Evolutionary conservation across 1,140 invertebrate species (phyloP).

Genomic region (Monochamus saltuarius): DNA sequence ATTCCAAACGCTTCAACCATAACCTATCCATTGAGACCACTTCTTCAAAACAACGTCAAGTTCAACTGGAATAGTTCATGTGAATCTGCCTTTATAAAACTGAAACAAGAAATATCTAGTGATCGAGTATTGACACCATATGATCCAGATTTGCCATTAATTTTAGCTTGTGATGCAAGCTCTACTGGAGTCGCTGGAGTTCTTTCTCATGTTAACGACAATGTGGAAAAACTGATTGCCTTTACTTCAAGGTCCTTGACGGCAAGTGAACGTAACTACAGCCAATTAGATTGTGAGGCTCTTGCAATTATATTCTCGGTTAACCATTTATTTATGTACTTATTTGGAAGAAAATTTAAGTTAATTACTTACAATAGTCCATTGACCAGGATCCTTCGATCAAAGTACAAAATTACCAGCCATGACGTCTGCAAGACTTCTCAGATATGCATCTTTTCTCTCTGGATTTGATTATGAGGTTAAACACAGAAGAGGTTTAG

Average conservation of each 20-base stretch:
- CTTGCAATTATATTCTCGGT: constrained; percentile 49
- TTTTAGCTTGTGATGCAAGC: constrained; percentile 13
- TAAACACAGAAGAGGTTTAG: constrained; percentile 18
- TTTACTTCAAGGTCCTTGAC: constrained; percentile 51
- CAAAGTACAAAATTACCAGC: no score
- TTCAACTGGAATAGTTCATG: no score
- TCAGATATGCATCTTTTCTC: constrained; percentile 38
- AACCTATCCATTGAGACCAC: constrained; percentile 23
- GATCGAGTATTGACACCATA: background rate
- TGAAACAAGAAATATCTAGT: no score
- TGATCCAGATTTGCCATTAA: background rate
- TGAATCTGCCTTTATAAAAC: no score
- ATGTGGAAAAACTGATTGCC: constrained; percentile 46
- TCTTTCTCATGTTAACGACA: constrained; percentile 11
- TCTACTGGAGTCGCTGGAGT: constrained; percentile 17
- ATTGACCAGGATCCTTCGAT: no score
- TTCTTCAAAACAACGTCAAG: background rate
- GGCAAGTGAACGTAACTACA: constrained; percentile 49
- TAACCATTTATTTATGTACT: background rate
- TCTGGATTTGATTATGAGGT: constrained; percentile 39
- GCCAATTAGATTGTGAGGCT: constrained; percentile 54
- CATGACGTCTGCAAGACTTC: no score
- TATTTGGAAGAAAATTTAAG: background rate
- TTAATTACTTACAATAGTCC: background rate
- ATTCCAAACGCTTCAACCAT: constrained; percentile 39